Conservation (phyloP, 1,140 invertebrate genomes). For the Aleiodes sp. region DNA sequence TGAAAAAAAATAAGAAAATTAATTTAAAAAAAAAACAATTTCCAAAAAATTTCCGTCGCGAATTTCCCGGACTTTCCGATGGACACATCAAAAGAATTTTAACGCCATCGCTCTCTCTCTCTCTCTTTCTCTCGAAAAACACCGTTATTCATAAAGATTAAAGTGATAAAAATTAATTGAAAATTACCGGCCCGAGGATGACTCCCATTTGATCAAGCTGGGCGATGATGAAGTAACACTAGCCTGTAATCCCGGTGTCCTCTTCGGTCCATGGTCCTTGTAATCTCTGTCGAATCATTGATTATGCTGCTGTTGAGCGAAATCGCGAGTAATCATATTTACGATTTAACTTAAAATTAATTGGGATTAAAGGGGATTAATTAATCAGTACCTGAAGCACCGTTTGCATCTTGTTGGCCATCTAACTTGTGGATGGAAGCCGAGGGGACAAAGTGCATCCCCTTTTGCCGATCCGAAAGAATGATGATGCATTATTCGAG, state of each 20-base stretch:
- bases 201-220: slow-evolving; percentile 74
- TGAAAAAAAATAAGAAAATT: too few species aligned
- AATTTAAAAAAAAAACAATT: too few species aligned
- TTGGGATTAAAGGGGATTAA: background rate
- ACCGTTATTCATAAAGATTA: background rate
- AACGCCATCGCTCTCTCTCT: too few species aligned
- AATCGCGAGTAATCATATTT: slow-evolving; percentile 10
- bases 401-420: slow-evolving; percentile 93
- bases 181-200: slow-evolving; percentile 69
- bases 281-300: slow-evolving; percentile 74
- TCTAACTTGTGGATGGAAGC: slow-evolving; percentile 92
- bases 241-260: slow-evolving; percentile 68
- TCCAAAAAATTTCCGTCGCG: too few species aligned
- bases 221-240: slow-evolving; percentile 81
- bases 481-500: slow-evolving; percentile 68
- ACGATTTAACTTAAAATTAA: slow-evolving; percentile 14
- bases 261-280: slow-evolving; percentile 84
- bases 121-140: too few species aligned
- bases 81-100: too few species aligned
- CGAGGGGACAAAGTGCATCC: slow-evolving; percentile 87
- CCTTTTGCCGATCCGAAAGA: slow-evolving; percentile 82
- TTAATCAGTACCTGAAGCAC: slow-evolving; percentile 78
- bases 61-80: too few species aligned
- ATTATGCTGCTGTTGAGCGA: slow-evolving; percentile 24
- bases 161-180: background rate